Evolutionary conservation across 2,888 invertebrate species (phyloP), one percentile per base, ranked within the genome.

Genomic region (Mimachlamys varia): DNA sequence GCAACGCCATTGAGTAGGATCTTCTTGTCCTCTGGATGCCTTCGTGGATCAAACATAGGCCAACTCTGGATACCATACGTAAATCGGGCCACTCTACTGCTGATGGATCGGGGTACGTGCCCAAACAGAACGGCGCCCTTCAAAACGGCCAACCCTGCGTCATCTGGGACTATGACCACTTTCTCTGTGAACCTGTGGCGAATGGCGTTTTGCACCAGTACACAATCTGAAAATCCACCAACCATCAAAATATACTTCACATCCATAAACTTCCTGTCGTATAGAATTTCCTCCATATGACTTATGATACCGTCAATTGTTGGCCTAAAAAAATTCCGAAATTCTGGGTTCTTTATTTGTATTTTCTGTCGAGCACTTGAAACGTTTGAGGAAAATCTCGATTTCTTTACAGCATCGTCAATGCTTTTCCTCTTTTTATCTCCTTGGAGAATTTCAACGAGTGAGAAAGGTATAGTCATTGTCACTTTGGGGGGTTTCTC

Each of bases 61-160:
- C 91, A 90, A 5, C 92, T 89, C 22, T 91, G 88, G 10, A 93
- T 89, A 10, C 93, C 93, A 55, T 93, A 93, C 4, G 93, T 93
- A 37, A 91, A 91, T 22, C 89, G 88, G 4, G 93, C 90, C 37
- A 93, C 91, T 33, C 93, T 88, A 13, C 91, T 91, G 17, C 90
- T 90, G 12, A 93, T 92, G 4, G 92, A 89, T 10, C 89, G 88
- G 4, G 93, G 93, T 22, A 89, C 90, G 50, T 93, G 93, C 27
- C 93, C 93, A 87, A 89, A 93, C 49, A 93, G 87, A 27, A 93
- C 93, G n/a, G 93, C 93, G 5, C 93, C 93, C 89, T 92, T 93
- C 19, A 93, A 55, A 13, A 93, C 93, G 44, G 92, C 91, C 33
- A 93, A 90, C 4, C 93, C 93, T 2, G 92, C 91, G 88, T 93